Evolutionary conservation across 92 coral and sea anemone genomes (phyloP).

Genomic region (Meandrina meandrites): DNA sequence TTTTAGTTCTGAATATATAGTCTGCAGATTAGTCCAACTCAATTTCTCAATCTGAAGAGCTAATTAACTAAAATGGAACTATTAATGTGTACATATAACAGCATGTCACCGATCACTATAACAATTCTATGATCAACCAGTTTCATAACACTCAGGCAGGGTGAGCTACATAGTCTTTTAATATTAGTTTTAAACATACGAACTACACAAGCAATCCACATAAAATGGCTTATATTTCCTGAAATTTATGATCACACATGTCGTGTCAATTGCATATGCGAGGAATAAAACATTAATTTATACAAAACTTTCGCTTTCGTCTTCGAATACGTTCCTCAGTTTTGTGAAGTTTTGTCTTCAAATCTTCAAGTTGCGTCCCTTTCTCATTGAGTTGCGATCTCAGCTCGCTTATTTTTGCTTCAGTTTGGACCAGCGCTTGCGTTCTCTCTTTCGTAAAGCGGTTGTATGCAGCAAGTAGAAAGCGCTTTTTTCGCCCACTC

Average conservation of each 20-base stretch:
- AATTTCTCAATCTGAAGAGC: too few species aligned
- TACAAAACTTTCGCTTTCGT: constrained; percentile 55
- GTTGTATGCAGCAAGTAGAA: constrained; percentile 63
- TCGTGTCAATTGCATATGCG: background rate
- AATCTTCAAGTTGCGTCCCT: constrained; percentile 19
- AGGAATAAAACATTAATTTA: background rate
- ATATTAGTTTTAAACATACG: too few species aligned
- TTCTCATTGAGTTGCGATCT: constrained; percentile 20
- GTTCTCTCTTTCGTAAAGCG: constrained; percentile 32
- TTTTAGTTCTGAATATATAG: background rate
- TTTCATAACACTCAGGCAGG: background rate
- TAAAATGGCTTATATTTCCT: background rate
- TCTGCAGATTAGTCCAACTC: background rate
- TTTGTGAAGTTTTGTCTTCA: constrained; percentile 33
- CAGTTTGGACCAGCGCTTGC: background rate
- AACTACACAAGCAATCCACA: too few species aligned
- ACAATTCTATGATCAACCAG: background rate
- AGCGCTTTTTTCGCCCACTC: constrained; percentile 39
- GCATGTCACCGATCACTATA: too few species aligned
- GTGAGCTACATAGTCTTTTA: too few species aligned
- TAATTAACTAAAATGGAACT: background rate
- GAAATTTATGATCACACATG: background rate
- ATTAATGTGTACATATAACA: background rate
- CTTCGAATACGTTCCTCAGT: constrained; percentile 46
- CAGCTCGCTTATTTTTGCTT: constrained; percentile 31